These are phyloP conservation scores for Anastrepha obliqua DNA, from an alignment of 1,140 invertebrate species.

Conservation along the genomic window DNA sequence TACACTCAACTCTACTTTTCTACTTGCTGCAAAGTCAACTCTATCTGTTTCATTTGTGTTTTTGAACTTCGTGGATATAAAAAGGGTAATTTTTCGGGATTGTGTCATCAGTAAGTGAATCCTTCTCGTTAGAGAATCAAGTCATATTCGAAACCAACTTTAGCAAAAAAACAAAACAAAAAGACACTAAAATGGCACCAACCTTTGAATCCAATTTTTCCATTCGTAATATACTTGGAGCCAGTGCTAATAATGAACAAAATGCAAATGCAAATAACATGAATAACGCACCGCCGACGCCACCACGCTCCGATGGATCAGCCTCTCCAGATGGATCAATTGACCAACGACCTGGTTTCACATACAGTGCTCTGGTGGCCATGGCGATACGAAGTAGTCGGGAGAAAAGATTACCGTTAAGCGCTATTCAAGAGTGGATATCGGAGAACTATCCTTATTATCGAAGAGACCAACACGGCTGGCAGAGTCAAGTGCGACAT, in stretches of 20 bases:
- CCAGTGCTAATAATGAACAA: not conserved
- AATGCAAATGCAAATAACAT: no score
- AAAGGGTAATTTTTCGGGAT: no score
- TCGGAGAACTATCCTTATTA: constrained; percentile 92
- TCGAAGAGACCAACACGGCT: constrained; percentile 93
- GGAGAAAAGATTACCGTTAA: constrained; percentile 87
- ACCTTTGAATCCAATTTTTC: constrained; percentile 17
- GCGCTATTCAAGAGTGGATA: constrained; percentile 91
- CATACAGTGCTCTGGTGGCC: constrained; percentile 96
- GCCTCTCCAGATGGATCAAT: not conserved
- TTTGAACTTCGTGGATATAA: no score
- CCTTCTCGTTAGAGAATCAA: no score
- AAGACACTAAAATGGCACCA: not conserved
- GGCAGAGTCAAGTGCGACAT: constrained; percentile 98
- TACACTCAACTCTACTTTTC: no score
- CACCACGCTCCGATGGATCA: not conserved
- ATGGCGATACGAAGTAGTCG: constrained; percentile 97
- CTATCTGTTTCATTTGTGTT: no score
- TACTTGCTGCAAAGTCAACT: no score
- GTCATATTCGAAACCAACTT: no score
- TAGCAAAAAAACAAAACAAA: no score
- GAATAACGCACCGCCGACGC: not conserved
- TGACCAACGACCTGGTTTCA: constrained; percentile 76
- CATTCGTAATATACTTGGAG: not conserved
- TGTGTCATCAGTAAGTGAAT: no score